Percentiles rank a stretch among this genome's conserved stretches.
Evolutionary conservation across 2,113 vertebrate genomes (phyloP).

Genomic region (Larimichthys polyactis): DNA sequence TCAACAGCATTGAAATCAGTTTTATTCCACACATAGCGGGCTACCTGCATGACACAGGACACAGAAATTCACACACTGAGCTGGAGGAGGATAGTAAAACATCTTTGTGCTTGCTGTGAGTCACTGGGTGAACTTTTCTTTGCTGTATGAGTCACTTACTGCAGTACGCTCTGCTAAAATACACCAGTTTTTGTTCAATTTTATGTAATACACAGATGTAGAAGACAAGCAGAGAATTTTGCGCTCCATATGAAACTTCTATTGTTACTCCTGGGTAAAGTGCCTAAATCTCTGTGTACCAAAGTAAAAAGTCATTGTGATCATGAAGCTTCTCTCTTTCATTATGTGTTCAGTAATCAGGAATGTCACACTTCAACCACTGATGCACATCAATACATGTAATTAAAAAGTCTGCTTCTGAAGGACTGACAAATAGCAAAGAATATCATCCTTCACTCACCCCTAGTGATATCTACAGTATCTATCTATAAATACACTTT

Average conservation of each 20-base stretch:
- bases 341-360: neutral
- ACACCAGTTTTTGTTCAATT: neutral
- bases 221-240: neutral
- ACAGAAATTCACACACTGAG: slow-evolving; percentile 5
- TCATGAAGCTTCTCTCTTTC: neutral
- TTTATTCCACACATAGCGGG: slow-evolving; percentile 84
- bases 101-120: neutral
- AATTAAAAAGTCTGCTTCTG: neutral
- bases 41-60: slow-evolving; percentile 70
- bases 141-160: neutral
- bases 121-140: slow-evolving; percentile 3
- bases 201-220: neutral
- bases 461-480: neutral
- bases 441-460: neutral
- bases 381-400: neutral
- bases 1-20: slow-evolving; percentile 80
- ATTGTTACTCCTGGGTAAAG: neutral
- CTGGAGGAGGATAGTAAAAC: neutral
- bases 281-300: neutral
- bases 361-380: neutral
- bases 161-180: neutral
- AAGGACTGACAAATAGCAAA: neutral
- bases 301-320: neutral
- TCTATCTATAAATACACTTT: neutral
- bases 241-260: neutral